Evolutionary conservation across 2,888 invertebrate species (phyloP).

Genomic region (Cantharis rufa): DNA sequence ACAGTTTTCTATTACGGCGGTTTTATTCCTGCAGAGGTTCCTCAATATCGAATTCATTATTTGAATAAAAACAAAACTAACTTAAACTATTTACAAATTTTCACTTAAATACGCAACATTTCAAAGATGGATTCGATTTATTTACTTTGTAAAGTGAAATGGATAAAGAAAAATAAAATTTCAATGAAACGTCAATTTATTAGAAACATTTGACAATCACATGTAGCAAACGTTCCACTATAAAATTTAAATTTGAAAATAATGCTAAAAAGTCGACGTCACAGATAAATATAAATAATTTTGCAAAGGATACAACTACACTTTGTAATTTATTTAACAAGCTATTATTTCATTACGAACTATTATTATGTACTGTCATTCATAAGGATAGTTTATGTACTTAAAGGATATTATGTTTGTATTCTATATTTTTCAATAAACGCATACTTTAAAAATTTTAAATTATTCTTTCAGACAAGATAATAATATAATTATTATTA

Average conservation of each 20-base stretch:
- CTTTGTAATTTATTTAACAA: not conserved
- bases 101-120: not conserved
- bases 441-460: not conserved
- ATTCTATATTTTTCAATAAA: not conserved
- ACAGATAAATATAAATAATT: not conserved
- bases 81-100: not conserved
- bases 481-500: not conserved
- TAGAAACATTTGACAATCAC: not conserved
- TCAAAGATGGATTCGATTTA: not conserved
- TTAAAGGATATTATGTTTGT: not conserved
- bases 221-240: not conserved
- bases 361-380: not conserved
- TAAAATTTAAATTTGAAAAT: not conserved
- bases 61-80: not conserved
- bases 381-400: not conserved
- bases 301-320: not conserved
- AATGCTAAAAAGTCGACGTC: not conserved
- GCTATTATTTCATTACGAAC: not conserved
- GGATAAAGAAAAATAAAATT: not conserved
- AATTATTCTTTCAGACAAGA: not conserved
- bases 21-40: not conserved
- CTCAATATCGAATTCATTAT: not conserved
- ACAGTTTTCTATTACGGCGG: not conserved
- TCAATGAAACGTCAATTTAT: not conserved
- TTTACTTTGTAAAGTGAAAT: not conserved